Conservation (phyloP, 2,888 invertebrate species). For the Spilarctia lutea region DNA sequence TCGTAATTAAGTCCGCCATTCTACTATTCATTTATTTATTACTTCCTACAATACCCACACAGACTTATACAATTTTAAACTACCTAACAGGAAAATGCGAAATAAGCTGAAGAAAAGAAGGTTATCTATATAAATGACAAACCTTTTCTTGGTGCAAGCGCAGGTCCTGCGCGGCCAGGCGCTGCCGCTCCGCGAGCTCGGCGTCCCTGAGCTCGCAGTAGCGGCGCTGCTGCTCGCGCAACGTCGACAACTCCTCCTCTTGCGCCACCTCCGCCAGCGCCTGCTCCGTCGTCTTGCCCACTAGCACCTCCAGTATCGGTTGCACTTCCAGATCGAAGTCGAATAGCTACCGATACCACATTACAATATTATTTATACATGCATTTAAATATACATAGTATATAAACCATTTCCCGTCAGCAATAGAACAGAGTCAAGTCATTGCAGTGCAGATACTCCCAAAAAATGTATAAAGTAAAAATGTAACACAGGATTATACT, state of each 20-base stretch:
- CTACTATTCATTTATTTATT: too few relatives aligned
- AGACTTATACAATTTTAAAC: neutral
- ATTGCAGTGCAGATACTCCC: neutral
- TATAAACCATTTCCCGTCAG: neutral
- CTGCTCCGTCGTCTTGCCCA: constrained; percentile 96
- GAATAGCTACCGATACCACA: constrained; percentile 88
- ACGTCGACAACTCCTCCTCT: constrained; percentile 95
- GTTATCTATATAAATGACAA: neutral
- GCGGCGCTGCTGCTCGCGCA: constrained; percentile 92
- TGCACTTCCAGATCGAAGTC: constrained; percentile 97
- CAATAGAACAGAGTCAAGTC: neutral
- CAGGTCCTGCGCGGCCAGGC: constrained; percentile 93
- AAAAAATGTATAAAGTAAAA: too few relatives aligned
- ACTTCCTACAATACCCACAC: too few relatives aligned
- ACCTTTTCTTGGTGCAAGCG: constrained; percentile 90
- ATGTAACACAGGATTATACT: too few relatives aligned
- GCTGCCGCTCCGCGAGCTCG: constrained; percentile 93
- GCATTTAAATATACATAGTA: too few relatives aligned
- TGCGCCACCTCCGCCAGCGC: constrained; percentile 96
- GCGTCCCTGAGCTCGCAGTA: constrained; percentile 90
- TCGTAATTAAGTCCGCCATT: too few relatives aligned
- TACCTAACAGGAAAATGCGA: neutral
- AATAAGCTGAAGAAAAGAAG: neutral
- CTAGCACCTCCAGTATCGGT: constrained; percentile 95
- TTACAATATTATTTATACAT: neutral